Evolutionary conservation across 2,797 vertebrate species (phyloP), one percentile per base, ranked within the genome.

Genomic region (Ptychadena robeensis): DNA sequence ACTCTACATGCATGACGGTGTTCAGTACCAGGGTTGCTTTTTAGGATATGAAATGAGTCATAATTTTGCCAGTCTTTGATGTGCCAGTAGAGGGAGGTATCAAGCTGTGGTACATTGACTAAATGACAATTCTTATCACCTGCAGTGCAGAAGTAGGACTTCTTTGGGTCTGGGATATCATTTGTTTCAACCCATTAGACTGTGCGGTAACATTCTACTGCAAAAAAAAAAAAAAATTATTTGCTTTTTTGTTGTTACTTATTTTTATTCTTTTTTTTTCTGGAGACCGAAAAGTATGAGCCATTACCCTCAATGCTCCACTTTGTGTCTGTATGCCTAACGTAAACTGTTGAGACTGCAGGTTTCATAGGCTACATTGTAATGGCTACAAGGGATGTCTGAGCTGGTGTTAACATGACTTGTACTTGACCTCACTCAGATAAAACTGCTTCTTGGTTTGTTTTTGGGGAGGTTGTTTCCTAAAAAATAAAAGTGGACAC

Each of bases 111-210:
- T 72, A 65, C 57, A 32, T 65, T 15, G 67, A 27, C 35, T 40
- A 53, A 40, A 73, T 81, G 64, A 78, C 70, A 73, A 69, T 38
- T 77, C 37, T 66, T 82, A 80, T 74, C 65, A 75, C 69, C 44
- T 86, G 82, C 85, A 86, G 86, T 86, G 82, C 84, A 71, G 75
- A 53, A 74, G 48, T 65, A 85, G 25, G 34, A 38, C 44, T 76
- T 71, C 28, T 53, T 28, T 68, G 30, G 77, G 37, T 61, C 38
- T 68, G 34, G 77, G 37, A 75, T 79, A 48, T 65, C 77, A 81
- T 72, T 76, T 81, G 65, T 76, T 69, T 66, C 72, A 64, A 59
- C 78, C 79, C 73, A 73, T 30, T 63, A 66, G 68, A 40, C 63
- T 83, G 72, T 68, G 57, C 78, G 76, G 61, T 76, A 76, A 85